Evolutionary conservation across 2,797 vertebrate genomes (phyloP).

Genomic region (Heterohyrax brucei): DNA sequence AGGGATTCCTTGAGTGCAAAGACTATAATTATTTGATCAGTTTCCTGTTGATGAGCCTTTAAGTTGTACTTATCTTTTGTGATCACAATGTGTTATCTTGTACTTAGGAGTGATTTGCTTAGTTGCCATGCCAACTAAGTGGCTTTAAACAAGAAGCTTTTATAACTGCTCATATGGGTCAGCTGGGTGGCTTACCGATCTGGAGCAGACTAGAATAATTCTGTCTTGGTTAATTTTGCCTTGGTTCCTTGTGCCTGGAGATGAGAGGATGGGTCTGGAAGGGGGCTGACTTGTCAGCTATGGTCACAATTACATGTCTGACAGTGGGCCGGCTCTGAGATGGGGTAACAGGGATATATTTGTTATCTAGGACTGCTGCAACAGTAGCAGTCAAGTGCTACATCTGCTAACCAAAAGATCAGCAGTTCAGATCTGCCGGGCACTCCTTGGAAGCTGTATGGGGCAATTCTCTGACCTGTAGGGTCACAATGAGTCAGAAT

Average conservation of each 20-base stretch:
- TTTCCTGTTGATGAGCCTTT: not conserved
- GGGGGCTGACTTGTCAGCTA: not conserved
- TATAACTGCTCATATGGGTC: not conserved
- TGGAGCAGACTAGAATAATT: not conserved
- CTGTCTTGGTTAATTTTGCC: slow-evolving; percentile 11
- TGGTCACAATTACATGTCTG: not conserved
- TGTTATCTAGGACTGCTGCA: too few relatives aligned
- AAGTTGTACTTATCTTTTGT: slow-evolving; percentile 25
- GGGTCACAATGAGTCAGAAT: too few relatives aligned
- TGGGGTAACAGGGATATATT: not conserved
- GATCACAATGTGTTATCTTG: not conserved
- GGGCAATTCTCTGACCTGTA: too few relatives aligned
- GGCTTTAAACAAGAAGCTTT: slow-evolving; percentile 52
- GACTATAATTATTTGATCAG: slow-evolving; percentile 31
- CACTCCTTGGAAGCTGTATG: too few relatives aligned
- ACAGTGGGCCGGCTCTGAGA: not conserved
- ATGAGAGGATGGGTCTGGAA: not conserved
- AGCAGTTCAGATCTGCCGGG: too few relatives aligned
- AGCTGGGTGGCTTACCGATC: not conserved
- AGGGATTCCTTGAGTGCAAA: not conserved
- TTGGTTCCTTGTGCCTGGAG: not conserved
- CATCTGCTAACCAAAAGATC: too few relatives aligned
- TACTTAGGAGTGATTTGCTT: not conserved
- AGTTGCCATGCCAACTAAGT: not conserved
- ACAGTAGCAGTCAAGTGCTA: too few relatives aligned